phyloP scores from a whole-genome alignment of 2,113 vertebrate species.

The Ammodramus savannarum region DNA sequence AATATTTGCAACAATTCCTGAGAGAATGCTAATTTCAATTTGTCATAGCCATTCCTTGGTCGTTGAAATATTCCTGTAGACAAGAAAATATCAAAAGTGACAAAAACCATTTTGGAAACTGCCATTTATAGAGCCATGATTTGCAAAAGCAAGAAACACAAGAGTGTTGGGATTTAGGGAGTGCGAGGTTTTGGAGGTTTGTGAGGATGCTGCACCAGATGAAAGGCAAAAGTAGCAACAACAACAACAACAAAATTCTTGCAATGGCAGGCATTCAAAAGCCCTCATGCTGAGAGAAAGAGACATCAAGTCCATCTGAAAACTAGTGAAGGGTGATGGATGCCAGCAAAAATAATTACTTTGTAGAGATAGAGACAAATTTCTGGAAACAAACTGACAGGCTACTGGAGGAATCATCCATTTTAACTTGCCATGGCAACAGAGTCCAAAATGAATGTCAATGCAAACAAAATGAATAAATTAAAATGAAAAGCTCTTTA shows the following conservation, averaged over 20 bases:
- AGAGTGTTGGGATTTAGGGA: not conserved
- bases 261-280: not conserved
- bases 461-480: not conserved
- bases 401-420: not conserved
- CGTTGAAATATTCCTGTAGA: not conserved
- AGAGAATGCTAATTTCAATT: not conserved
- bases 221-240: not conserved
- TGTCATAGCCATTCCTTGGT: not conserved
- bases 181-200: not conserved
- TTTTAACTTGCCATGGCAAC: not conserved
- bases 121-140: not conserved
- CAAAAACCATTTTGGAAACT: not conserved
- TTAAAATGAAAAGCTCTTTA: not conserved
- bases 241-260: not conserved
- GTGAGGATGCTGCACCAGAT: not conserved
- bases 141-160: not conserved
- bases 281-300: not conserved
- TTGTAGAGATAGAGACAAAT: not conserved
- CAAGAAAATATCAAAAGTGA: not conserved
- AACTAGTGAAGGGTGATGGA: not conserved
- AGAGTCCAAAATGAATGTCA: not conserved
- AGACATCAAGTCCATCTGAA: conserved; percentile 44
- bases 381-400: not conserved
- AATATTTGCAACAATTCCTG: not conserved
- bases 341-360: conserved; percentile 58